A percentile compares a stretch with the other conserved stretches of the same genome.
phyloP scores from a whole-genome alignment of 2,113 vertebrate species.

The Lathamus discolor region DNA sequence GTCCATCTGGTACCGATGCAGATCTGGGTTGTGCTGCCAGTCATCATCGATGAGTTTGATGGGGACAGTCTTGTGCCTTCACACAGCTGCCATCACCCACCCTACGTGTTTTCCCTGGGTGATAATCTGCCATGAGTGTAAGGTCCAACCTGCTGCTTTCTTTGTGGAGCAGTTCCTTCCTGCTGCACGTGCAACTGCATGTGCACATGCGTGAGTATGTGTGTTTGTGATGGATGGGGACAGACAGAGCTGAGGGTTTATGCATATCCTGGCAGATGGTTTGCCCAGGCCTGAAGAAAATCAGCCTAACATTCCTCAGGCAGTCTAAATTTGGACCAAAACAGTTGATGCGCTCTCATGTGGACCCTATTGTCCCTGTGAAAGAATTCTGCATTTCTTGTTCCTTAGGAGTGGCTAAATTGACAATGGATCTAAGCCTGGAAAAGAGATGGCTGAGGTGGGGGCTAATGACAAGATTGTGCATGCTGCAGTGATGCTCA shows the following conservation, averaged over 20 bases:
- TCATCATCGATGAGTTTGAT: background rate
- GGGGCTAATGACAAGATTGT: background rate
- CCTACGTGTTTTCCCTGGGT: background rate
- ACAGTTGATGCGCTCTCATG: background rate
- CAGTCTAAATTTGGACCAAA: background rate
- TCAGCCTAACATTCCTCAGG: background rate
- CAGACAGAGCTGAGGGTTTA: background rate
- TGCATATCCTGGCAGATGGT: background rate
- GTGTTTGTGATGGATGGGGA: background rate
- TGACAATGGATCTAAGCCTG: background rate
- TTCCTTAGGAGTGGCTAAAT: background rate
- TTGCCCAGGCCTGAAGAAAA: background rate
- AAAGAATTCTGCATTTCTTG: background rate
- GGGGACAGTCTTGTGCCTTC: accelerated
- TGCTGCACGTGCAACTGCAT: accelerated
- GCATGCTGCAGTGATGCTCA: background rate
- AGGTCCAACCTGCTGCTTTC: background rate
- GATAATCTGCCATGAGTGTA: background rate
- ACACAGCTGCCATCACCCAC: background rate
- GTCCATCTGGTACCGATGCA: accelerated
- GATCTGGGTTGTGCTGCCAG: background rate
- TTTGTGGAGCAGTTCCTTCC: background rate
- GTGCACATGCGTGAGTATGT: no score
- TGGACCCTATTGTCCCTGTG: background rate
- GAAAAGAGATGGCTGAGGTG: background rate